phyloP scores from a whole-genome alignment of 2,888 invertebrate genomes.

The Amaurobius ferox region DNA sequence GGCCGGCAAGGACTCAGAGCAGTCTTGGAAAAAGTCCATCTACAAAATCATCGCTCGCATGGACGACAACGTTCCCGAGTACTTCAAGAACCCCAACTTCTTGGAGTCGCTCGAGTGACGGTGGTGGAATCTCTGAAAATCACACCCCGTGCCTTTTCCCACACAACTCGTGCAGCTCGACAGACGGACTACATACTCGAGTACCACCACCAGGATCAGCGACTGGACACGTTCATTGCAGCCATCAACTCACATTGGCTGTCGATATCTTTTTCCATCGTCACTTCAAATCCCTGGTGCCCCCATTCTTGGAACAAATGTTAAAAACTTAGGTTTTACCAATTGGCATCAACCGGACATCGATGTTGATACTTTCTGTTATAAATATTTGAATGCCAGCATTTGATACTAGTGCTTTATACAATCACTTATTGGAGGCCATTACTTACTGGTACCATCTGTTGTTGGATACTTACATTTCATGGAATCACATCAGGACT shows the following conservation, averaged over 20 bases:
- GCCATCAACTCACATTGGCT: too few species aligned
- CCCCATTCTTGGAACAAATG: too few species aligned
- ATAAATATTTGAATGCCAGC: neutral
- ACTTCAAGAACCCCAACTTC: conserved; percentile 99
- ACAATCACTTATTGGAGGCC: neutral
- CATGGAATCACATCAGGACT: neutral
- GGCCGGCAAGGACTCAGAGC: conserved; percentile 95
- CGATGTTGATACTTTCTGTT: too few species aligned
- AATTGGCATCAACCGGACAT: too few species aligned
- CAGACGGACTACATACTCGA: neutral
- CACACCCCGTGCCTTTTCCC: conserved; percentile 34
- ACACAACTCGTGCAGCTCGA: neutral
- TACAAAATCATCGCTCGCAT: conserved; percentile 99
- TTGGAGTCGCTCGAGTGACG: conserved; percentile 95
- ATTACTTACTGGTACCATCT: neutral
- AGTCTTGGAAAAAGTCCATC: conserved; percentile 99
- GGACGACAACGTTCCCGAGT: conserved; percentile 99
- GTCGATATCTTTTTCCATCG: too few species aligned
- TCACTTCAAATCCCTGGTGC: too few species aligned
- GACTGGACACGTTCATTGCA: neutral
- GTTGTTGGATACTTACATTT: neutral
- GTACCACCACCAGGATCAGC: neutral
- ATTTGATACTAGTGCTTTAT: conserved; percentile 9
- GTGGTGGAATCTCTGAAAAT: conserved; percentile 58
- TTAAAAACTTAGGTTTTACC: too few species aligned